Evolutionary conservation across 2,888 invertebrate species (phyloP).

Genomic region (Sturmia bella): DNA sequence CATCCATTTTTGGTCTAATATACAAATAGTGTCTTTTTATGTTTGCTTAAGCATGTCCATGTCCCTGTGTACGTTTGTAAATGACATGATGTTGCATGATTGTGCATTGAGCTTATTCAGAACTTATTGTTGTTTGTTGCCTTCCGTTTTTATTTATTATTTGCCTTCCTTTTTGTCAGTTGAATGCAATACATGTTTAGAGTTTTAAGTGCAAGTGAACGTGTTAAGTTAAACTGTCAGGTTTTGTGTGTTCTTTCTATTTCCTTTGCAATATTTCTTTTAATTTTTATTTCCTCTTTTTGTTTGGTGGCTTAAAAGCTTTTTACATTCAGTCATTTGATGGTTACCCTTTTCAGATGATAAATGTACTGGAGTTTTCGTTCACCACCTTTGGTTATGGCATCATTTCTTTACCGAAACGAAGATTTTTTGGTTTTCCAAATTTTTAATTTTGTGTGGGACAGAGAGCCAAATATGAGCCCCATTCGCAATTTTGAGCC

Average conservation of each 20-base stretch:
- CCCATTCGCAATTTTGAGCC: too few species aligned
- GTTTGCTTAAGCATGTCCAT: slow-evolving; percentile 29
- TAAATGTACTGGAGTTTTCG: slow-evolving; percentile 54
- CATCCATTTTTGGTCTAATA: slow-evolving; percentile 48
- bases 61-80: slow-evolving; percentile 18
- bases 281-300: not conserved
- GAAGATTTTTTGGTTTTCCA: slow-evolving; percentile 21
- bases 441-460: too few species aligned
- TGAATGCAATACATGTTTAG: slow-evolving; percentile 56
- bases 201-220: slow-evolving; percentile 60
- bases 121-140: slow-evolving; percentile 57
- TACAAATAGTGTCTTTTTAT: slow-evolving; percentile 21
- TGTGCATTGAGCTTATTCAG: slow-evolving; percentile 64
- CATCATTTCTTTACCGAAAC: slow-evolving; percentile 38
- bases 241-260: slow-evolving; percentile 14
- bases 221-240: slow-evolving; percentile 53
- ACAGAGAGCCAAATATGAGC: too few species aligned
- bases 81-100: slow-evolving; percentile 62
- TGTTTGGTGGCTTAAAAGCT: slow-evolving; percentile 22
- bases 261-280: slow-evolving; percentile 16
- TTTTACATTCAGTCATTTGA: slow-evolving; percentile 14
- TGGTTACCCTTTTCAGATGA: slow-evolving; percentile 44
- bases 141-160: slow-evolving; percentile 3
- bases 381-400: slow-evolving; percentile 32
- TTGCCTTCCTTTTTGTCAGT: slow-evolving; percentile 29